Evolutionary conservation across 2,113 vertebrate species (phyloP).

Genomic region (Mandrillus leucophaeus): DNA sequence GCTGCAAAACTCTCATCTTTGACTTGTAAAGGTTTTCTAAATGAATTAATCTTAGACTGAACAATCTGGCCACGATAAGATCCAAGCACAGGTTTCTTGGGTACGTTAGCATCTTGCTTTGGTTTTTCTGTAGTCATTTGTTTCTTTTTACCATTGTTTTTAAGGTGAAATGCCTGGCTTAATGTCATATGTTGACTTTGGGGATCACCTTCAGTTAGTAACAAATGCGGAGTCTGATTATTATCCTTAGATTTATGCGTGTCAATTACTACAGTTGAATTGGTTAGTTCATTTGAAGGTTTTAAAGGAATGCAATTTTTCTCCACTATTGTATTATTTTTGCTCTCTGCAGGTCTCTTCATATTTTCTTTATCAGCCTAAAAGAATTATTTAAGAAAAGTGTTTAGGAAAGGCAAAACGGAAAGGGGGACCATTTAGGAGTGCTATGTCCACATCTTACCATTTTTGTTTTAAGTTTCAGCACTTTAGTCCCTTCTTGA

Average conservation of each 20-base stretch:
- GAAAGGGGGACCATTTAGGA: not conserved
- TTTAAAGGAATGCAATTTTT: constrained; percentile 65
- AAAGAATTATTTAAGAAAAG: constrained; percentile 67
- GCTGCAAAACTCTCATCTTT: constrained; percentile 56
- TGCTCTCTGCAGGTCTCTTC: constrained; percentile 18
- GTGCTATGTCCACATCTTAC: constrained; percentile 68
- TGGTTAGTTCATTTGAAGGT: constrained; percentile 55
- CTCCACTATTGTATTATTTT: constrained; percentile 41
- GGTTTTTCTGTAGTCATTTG: constrained; percentile 79
- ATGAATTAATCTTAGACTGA: constrained; percentile 93
- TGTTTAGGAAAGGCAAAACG: not conserved
- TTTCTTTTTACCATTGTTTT: constrained; percentile 81
- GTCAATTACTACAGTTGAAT: constrained; percentile 4
- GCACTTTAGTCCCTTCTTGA: constrained; percentile 59
- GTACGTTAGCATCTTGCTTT: constrained; percentile 45
- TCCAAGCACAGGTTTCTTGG: constrained; percentile 88
- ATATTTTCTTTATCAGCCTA: constrained; percentile 86
- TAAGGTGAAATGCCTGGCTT: constrained; percentile 83
- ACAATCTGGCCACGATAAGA: constrained; percentile 92
- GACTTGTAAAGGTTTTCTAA: constrained; percentile 85
- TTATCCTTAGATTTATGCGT: constrained; percentile 14
- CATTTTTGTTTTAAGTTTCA: constrained; percentile 76
- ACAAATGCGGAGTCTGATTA: constrained; percentile 4
- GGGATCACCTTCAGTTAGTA: constrained; percentile 64
- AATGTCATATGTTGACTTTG: constrained; percentile 76